phyloP scores from a whole-genome alignment of 2,888 invertebrate genomes.

The Epirrita christyi region DNA sequence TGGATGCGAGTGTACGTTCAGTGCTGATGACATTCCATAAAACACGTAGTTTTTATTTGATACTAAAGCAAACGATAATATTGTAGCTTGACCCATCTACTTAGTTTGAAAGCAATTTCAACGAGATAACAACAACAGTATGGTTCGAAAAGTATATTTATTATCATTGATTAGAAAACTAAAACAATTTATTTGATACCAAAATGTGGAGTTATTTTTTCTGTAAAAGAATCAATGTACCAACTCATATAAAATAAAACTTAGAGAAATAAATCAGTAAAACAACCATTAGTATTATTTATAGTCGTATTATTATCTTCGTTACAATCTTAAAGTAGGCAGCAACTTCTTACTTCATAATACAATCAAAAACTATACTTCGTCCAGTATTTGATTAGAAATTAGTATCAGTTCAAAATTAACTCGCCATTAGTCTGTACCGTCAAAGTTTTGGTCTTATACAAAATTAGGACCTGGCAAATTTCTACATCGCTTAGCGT shows the following conservation, averaged over 20 bases:
- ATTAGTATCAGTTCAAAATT: constrained; percentile 1
- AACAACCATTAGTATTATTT: no score
- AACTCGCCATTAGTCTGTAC: constrained; percentile 10
- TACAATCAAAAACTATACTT: no score
- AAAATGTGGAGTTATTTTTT: background rate
- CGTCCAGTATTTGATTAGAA: background rate
- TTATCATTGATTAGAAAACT: background rate
- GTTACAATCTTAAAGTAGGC: no score
- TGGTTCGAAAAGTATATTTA: background rate
- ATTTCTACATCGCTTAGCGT: constrained; percentile 26
- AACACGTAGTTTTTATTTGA: no score
- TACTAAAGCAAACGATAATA: no score
- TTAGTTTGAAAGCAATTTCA: background rate
- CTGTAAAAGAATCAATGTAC: background rate
- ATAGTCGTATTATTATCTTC: no score
- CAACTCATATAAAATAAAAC: no score
- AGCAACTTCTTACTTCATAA: no score
- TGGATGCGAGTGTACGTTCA: no score
- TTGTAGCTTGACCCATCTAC: no score
- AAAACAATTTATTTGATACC: background rate
- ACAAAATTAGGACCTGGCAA: constrained; percentile 20
- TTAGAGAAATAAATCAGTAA: no score
- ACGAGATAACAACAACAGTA: background rate
- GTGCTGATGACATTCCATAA: no score
- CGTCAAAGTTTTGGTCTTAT: constrained; percentile 25